Evolutionary conservation across 1,140 invertebrate genomes (phyloP).

Genomic region (Steinernema khuongi): DNA sequence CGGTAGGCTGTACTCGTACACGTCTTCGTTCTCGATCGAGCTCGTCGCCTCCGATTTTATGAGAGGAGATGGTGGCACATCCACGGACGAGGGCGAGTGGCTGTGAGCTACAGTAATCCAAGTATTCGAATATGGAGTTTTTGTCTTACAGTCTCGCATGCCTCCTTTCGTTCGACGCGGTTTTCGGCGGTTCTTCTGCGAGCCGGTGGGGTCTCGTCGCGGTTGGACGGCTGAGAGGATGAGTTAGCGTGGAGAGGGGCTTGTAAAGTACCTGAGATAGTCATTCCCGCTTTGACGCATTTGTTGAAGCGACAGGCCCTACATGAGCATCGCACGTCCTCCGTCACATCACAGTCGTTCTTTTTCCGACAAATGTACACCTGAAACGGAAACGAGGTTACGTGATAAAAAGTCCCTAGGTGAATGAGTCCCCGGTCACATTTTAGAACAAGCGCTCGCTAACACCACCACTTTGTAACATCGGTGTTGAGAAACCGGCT

Average conservation of each 20-base stretch:
- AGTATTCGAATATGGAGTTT: neutral
- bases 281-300: slow-evolving; percentile 33
- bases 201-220: slow-evolving; percentile 36
- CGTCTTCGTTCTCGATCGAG: slow-evolving; percentile 20
- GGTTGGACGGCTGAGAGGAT: slow-evolving; percentile 38
- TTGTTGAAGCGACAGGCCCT: slow-evolving; percentile 30
- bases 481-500: too few relatives aligned
- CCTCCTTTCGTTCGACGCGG: neutral
- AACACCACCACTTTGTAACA: too few relatives aligned
- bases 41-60: neutral
- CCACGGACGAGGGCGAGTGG: neutral
- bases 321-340: slow-evolving; percentile 29
- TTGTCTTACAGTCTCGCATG: neutral
- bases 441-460: too few relatives aligned
- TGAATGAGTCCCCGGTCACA: neutral
- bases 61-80: neutral
- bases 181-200: slow-evolving; percentile 33
- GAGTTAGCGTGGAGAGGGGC: neutral
- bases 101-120: slow-evolving; percentile 1
- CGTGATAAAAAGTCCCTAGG: neutral
- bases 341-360: slow-evolving; percentile 27
- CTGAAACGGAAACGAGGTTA: neutral
- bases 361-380: slow-evolving; percentile 27
- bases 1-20: slow-evolving; percentile 18
- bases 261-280: neutral